These are phyloP conservation scores for Chloropsis cyanopogon DNA, from an alignment of 2,113 vertebrate species.

Conservation along the genomic window DNA sequence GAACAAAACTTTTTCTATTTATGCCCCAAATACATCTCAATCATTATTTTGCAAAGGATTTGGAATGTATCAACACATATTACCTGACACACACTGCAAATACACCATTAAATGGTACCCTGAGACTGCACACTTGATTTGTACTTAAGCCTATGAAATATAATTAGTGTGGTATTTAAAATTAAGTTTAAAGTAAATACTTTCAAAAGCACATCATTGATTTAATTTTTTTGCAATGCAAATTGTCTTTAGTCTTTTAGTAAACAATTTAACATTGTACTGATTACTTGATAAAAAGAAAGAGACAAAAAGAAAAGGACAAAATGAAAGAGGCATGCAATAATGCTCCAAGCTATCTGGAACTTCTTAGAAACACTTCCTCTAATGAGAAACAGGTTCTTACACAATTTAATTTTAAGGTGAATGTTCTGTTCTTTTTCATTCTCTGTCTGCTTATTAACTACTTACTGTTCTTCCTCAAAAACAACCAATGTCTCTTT, in stretches of 20 bases:
- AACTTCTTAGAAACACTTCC: constrained; percentile 37
- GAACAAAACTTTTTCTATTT: background rate
- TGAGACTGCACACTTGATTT: background rate
- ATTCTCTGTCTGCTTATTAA: constrained; percentile 2
- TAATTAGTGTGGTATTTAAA: constrained; percentile 21
- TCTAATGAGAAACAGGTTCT: constrained; percentile 54
- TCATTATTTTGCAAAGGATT: background rate
- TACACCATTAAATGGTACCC: background rate
- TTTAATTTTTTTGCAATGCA: constrained; percentile 23
- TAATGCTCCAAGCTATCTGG: background rate
- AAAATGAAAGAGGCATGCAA: constrained; percentile 31
- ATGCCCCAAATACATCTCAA: background rate
- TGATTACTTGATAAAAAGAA: constrained; percentile 31
- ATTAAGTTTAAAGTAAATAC: constrained; percentile 10
- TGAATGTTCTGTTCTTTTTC: constrained; percentile 53
- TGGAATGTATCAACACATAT: background rate
- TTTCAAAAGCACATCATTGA: constrained; percentile 4
- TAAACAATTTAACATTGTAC: constrained; percentile 24
- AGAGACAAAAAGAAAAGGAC: constrained; percentile 28
- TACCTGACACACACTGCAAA: background rate
- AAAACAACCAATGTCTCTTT: background rate
- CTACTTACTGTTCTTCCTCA: constrained; percentile 13
- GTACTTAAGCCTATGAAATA: background rate
- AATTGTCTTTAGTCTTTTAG: constrained; percentile 9
- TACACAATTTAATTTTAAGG: constrained; percentile 41